Evolutionary conservation across 2,797 vertebrate genomes (phyloP).

Genomic region (Brachyalestes nurse): DNA sequence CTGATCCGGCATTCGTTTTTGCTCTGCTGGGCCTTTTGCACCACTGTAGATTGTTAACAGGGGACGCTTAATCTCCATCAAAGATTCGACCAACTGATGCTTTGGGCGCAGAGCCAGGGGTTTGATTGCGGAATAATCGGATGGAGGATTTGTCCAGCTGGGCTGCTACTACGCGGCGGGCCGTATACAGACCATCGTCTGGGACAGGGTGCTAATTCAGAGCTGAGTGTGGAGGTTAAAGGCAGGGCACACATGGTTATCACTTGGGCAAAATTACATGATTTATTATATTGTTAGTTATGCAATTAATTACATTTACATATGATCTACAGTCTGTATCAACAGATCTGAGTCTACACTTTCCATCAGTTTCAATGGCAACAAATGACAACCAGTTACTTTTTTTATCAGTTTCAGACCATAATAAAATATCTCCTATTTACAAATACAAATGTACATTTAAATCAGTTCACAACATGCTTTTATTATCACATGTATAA

Average conservation of each 20-base stretch:
- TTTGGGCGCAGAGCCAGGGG: slow-evolving; percentile 45
- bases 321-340: neutral
- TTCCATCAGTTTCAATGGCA: neutral
- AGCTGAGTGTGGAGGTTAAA: slow-evolving; percentile 30
- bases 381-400: neutral
- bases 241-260: slow-evolving; percentile 26
- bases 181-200: slow-evolving; percentile 24
- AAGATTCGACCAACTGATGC: slow-evolving; percentile 29
- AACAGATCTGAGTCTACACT: neutral
- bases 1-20: neutral
- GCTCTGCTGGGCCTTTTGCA: neutral
- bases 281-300: neutral
- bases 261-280: slow-evolving; percentile 11
- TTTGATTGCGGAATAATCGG: slow-evolving; percentile 56
- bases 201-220: slow-evolving; percentile 48
- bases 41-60: neutral
- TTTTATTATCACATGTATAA: too few species aligned
- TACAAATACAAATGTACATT: neutral
- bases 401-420: neutral
- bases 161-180: slow-evolving; percentile 43
- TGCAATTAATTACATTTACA: neutral
- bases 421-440: neutral
- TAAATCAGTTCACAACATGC: too few species aligned
- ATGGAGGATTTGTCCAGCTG: slow-evolving; percentile 59
- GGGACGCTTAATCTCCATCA: slow-evolving; percentile 42